Evolutionary conservation across 2,113 vertebrate species (phyloP).

Genomic region (Zingel zingel): DNA sequence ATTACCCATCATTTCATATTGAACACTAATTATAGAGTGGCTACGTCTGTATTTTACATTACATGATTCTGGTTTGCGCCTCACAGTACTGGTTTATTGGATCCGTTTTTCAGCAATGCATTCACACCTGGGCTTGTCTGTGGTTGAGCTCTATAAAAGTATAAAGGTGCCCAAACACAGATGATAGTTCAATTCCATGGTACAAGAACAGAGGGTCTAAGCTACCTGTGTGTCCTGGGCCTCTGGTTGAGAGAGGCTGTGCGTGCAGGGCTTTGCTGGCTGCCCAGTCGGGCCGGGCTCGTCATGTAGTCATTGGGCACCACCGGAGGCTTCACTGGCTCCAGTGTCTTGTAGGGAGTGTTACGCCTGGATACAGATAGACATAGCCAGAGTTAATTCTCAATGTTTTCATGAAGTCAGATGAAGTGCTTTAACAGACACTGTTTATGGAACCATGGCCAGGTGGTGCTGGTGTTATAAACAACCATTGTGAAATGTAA

Average conservation of each 20-base stretch:
- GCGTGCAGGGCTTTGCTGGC: slow-evolving; percentile 96
- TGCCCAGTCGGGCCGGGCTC: slow-evolving; percentile 94
- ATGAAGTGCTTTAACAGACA: not conserved
- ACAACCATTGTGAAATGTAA: not conserved
- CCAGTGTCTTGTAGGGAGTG: slow-evolving; percentile 97
- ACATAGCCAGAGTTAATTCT: not conserved
- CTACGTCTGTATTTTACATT: not conserved
- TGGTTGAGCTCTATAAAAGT: not conserved
- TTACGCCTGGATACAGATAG: slow-evolving; percentile 86
- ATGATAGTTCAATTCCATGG: not conserved
- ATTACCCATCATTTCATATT: not conserved
- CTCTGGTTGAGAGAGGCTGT: slow-evolving; percentile 98
- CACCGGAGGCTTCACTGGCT: slow-evolving; percentile 96
- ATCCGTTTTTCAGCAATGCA: not conserved
- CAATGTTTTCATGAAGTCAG: not conserved
- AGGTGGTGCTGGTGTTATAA: not conserved
- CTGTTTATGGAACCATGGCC: not conserved
- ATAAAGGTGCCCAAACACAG: not conserved
- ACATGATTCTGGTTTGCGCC: not conserved
- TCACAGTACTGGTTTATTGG: not conserved
- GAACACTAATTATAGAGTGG: not conserved
- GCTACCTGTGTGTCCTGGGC: slow-evolving; percentile 97
- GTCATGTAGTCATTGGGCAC: slow-evolving; percentile 99
- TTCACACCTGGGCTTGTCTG: not conserved
- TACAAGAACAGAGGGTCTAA: not conserved